Percentiles rank a stretch among this genome's conserved stretches.
Conservation (phyloP, 2,113 vertebrate species). For the Erythrocebus patas region DNA sequence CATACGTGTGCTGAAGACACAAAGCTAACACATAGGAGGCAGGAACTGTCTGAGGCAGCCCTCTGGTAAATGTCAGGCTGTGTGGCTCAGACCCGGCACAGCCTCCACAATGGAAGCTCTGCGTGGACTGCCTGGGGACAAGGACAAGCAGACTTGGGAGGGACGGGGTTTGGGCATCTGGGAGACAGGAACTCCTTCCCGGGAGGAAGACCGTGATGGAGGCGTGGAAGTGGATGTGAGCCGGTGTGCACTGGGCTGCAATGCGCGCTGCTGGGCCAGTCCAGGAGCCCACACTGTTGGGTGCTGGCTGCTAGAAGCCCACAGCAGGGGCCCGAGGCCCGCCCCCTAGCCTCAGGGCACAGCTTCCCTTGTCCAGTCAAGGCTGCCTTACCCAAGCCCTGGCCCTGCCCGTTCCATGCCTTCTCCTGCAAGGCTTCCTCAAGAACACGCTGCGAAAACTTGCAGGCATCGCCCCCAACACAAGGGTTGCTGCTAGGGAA, state of each 20-base stretch:
- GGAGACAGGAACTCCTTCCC: not conserved
- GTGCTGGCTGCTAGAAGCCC: too few species aligned
- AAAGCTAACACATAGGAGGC: rapidly evolving
- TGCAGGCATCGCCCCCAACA: rapidly evolving
- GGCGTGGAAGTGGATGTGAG: too few species aligned
- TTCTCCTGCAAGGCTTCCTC: not conserved
- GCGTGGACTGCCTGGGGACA: rapidly evolving
- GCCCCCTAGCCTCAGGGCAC: not conserved
- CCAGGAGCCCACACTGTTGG: too few species aligned
- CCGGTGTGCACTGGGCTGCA: not conserved
- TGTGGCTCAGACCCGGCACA: too few species aligned
- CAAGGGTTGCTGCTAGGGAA: not conserved
- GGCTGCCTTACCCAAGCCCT: too few species aligned
- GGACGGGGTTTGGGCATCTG: too few species aligned
- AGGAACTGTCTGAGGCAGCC: not conserved
- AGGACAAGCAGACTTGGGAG: not conserved
- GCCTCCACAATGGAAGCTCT: not conserved
- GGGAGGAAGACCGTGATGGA: too few species aligned
- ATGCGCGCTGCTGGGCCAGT: too few species aligned
- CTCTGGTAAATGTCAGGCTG: rapidly evolving
- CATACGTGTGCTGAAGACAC: rapidly evolving
- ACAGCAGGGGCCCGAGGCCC: not conserved
- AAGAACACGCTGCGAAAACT: not conserved
- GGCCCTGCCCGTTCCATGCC: too few species aligned
- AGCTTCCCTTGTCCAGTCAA: too few species aligned